Base-by-base conservation (phyloP, 2,888 invertebrate species). In the Tridacna crocea region DNA sequence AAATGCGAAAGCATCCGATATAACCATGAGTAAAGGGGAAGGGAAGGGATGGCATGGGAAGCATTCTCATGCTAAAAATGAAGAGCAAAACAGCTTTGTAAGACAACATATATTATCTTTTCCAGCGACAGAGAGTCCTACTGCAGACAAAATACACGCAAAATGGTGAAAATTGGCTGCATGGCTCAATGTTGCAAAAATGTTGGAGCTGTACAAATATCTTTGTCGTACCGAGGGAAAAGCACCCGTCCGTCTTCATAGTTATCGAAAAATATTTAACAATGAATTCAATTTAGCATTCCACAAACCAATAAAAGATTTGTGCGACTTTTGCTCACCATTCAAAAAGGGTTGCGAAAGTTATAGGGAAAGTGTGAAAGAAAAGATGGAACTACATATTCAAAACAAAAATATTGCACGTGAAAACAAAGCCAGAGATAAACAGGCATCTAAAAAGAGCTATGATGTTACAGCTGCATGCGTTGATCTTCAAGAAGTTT, bases 401-500 rank as follows among this genome's bases (percentile, higher is more conserved):
- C 24, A 27, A n/a, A 82, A 82, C 55, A 82, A 82, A 63, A 24
- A 48, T 27, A 2, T 77, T 10, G 81, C 22, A 11, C 27, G 51
- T 17, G 55, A 74, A n/a, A 10, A 36, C 19, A 77, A 77, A 68
- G n/a, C 65, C 15, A 22, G 10, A 27, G 81, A 81, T 47, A 81
- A 81, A 46, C n/a, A n/a, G n/a, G n/a, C n/a, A n/a, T n/a, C n/a
- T n/a, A 19, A 19, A 1, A 24, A 48, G 48, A 12, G 8, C 11
- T 10, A 26, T 22, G 17, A 6, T 70, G 12, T 70, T 4, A 24
- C 22, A 22, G 51, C 27, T 36, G 65, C 58, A 12, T 68, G 68
- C 36, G 75, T 80, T 80, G 80, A 80, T 46, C 26, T 80, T n/a
- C 51, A 80, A 55, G n/a, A 80, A 26, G 55, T 80, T 51, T 27